Conservation (phyloP, 1,140 invertebrate species). For the Zophobas morio region DNA sequence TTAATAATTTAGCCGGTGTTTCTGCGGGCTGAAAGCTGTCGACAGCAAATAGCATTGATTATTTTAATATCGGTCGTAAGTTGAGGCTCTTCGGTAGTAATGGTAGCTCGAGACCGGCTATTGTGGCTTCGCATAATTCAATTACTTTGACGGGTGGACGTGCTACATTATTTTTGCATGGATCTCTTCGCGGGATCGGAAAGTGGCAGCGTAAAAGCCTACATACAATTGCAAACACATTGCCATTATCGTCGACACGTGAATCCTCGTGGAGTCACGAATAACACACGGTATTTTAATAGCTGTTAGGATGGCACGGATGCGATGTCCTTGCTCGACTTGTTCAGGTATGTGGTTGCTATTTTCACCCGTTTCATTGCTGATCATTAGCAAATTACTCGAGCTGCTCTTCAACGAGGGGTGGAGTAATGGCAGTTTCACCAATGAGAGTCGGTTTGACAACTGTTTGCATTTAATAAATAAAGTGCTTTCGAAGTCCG, state of each 20-base stretch:
- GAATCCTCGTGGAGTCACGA: conserved; percentile 12
- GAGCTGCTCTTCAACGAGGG: not conserved
- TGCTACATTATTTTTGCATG: not conserved
- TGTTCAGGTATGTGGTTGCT: conserved; percentile 22
- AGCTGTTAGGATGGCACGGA: conserved; percentile 1
- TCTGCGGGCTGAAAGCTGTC: conserved; percentile 11
- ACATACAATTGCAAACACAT: conserved; percentile 20
- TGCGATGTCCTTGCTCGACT: conserved; percentile 32
- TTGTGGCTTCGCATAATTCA: conserved; percentile 1
- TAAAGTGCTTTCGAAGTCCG: too few relatives aligned
- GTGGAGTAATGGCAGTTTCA: too few relatives aligned
- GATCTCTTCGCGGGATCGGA: not conserved
- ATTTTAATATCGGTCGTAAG: conserved; percentile 32
- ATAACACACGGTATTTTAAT: conserved; percentile 24
- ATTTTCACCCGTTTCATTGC: conserved; percentile 15
- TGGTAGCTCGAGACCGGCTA: not conserved
- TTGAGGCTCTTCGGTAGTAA: conserved; percentile 1
- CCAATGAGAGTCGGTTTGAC: too few relatives aligned
- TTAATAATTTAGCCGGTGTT: conserved; percentile 20
- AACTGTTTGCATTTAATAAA: too few relatives aligned
- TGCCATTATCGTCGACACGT: conserved; percentile 23
- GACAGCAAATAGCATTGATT: conserved; percentile 31
- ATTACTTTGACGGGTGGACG: conserved; percentile 8
- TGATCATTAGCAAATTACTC: conserved; percentile 2
- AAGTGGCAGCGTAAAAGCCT: not conserved